Base-by-base conservation (phyloP, 2,797 vertebrate genomes). In the Ibycter americanus region DNA sequence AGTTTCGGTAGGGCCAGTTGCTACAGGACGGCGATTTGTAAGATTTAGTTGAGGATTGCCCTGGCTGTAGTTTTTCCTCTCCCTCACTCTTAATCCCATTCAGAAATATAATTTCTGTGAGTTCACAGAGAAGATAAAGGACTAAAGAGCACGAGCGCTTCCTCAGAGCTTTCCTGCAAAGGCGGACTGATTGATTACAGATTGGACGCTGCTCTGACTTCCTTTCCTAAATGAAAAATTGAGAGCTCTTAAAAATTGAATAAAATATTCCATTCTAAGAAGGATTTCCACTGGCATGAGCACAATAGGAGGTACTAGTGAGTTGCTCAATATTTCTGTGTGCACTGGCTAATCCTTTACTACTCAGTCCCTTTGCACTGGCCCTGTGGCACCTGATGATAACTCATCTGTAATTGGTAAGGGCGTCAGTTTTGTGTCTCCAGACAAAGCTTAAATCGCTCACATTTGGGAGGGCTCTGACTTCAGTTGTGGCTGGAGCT, bases 201-300 rank as follows among this genome's bases (percentile, higher is more conserved):
- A 95, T 94, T 80, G 89, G 96, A 97, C 5, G 29, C 81, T 74
- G 93, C 77, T 97, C 97, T 97, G 97, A 95, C 90, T 97, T 96
- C 91, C 96, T 96, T 96, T 97, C 97, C 95, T 90, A 87, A 85
- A 95, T 98, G 97, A 98, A 97, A 98, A 98, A 98, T 98, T 91
- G 97, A 97, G 96, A 98, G 92, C 96, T 97, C 97, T 98, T 98
- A 97, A 98, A 97, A 98, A 97, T 86, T 95, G 95, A 98, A 98
- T 98, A 97, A 97, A 98, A 98, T 96, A 97, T 95, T 94, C 93
- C 61, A 4, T 74, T 93, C 89, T 80, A 91, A 71, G 95, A 96
- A 95, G 95, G 95, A 91, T 97, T 97, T 97, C 93, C 93, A 91
- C 92, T 95, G 91, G 94, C 93, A 93, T 6, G 58, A 96, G 59